Evolutionary conservation across 1,140 invertebrate genomes (phyloP).

Genomic region (Zeugodacus cucurbitae): DNA sequence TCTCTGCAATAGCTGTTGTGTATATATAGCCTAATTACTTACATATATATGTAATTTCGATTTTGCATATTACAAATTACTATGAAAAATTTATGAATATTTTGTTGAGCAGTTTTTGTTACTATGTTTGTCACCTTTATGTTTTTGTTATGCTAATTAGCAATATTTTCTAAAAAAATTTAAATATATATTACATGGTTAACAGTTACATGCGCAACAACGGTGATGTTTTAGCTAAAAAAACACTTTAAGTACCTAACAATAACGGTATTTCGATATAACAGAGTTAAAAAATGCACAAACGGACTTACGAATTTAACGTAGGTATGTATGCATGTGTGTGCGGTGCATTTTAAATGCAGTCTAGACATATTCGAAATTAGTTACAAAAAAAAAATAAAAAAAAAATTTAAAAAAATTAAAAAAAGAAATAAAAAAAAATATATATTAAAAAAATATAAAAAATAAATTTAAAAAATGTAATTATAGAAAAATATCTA

Average conservation of each 20-base stretch:
- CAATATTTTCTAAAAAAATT: background rate
- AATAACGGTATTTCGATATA: background rate
- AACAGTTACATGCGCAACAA: background rate
- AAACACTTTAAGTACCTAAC: conserved; percentile 24
- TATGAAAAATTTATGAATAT: conserved; percentile 15
- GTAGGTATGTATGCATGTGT: no score
- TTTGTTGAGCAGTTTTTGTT: conserved; percentile 2
- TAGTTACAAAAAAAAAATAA: background rate
- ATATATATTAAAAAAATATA: no score
- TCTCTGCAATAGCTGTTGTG: background rate
- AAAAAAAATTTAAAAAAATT: no score
- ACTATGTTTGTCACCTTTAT: background rate
- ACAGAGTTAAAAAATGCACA: background rate
- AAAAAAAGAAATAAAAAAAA: background rate
- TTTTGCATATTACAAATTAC: background rate
- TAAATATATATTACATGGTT: background rate
- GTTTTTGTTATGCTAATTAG: background rate
- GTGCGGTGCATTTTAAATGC: background rate
- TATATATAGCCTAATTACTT: conserved; percentile 1
- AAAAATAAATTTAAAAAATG: no score
- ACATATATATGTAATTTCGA: background rate
- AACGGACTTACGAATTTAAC: background rate
- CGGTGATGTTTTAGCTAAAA: background rate
- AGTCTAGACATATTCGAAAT: background rate
- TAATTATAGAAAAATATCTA: background rate